Evolutionary conservation across 53 echinoderm and acorn worm species (phyloP), one percentile per base, ranked within the genome.

Genomic region (Apostichopus leukothele): DNA sequence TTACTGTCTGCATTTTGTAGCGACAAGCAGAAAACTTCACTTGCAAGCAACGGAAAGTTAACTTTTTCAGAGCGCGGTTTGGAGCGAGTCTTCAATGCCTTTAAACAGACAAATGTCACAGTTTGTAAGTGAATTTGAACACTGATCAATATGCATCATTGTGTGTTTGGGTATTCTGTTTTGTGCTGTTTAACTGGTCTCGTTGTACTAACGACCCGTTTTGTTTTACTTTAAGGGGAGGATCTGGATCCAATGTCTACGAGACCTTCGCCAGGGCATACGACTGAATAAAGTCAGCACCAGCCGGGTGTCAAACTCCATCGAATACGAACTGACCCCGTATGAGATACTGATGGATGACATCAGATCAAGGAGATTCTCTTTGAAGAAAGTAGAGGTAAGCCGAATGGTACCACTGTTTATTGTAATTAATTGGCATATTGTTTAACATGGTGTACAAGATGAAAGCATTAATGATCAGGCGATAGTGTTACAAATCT

Each of bases 301-400:
- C 27, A 9, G 76, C n/a, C 80, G 76, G 8, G 77, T 77, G 5
- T 91, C 91, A 51, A 91, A 91, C 75, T 80, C 92, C 63, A 83
- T 90, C 75, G 98, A 97, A 87, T 97, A 89, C 53, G 98, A 95
- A 55, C 92, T 97, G 23, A 97, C 98, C 63, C 98, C 98, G 1
- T 97, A 97, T 51, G 98, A 97, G 88, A 95, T 97, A 20, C 90
- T 97, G 6, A 95, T 97, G 95, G 98, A 95, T 51, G 98, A 97
- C 74, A 97, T 97, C 83, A 80, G 98, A 80, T 95, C 92, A 39
- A 92, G 74, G 53, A 90, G 94, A 26, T 97, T 90, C 81, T 91
- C 88, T 9, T 91, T 95, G 52, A 91, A 92, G 26, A 86, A 97
- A 85, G 94, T 95, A 63, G 79, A 92, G 94, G 97, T 97, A 90